Conservation (phyloP, 2,113 vertebrate species). For the Python bivittatus region DNA sequence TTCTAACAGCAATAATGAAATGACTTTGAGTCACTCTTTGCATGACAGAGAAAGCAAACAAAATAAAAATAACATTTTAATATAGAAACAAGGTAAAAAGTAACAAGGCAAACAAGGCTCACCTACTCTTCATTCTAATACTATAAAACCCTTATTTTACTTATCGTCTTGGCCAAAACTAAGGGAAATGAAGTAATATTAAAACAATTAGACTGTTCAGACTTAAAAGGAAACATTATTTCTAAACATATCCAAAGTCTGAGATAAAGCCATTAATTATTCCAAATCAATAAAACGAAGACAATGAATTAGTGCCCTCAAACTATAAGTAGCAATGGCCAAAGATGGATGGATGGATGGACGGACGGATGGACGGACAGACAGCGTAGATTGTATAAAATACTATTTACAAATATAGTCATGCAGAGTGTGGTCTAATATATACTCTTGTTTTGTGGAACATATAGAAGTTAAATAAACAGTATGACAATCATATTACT, state of each 20-base stretch:
- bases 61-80: not conserved
- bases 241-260: not conserved
- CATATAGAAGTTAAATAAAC: not conserved
- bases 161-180: not conserved
- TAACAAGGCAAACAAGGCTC: too few species aligned
- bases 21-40: slow-evolving; percentile 3
- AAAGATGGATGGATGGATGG: too few species aligned
- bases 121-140: not conserved
- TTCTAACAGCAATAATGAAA: not conserved
- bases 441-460: not conserved
- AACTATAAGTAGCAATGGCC: not conserved
- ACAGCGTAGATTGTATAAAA: not conserved
- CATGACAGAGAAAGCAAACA: not conserved
- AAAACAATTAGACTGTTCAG: not conserved
- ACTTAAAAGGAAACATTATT: not conserved
- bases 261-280: slow-evolving; percentile 18
- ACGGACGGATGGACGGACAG: not conserved
- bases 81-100: not conserved
- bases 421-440: not conserved
- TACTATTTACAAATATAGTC: not conserved
- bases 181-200: not conserved
- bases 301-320: slow-evolving; percentile 1
- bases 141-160: not conserved
- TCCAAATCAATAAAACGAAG: slow-evolving; percentile 1
- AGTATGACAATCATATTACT: not conserved